Evolutionary conservation across 2,113 vertebrate species (phyloP), one percentile per base, ranked within the genome.

Genomic region (Salvelinus fontinalis): DNA sequence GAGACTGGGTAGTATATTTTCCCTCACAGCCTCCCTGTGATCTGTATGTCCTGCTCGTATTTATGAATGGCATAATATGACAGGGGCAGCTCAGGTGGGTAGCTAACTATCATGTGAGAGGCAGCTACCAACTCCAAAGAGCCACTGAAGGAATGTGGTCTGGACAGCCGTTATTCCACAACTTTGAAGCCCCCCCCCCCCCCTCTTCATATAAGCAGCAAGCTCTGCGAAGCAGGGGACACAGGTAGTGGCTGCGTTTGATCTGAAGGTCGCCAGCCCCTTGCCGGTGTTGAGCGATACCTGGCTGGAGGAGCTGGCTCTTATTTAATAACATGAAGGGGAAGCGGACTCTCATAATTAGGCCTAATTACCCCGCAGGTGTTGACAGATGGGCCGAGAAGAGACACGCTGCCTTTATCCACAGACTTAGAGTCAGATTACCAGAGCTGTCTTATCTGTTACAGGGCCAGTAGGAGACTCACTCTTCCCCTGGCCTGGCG

Each of bases 381-480:
- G 97, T 97, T 97, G 98, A 99, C 96, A 98, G 97, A 98, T 81
- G 69, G 92, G 92, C 96, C 94, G 95, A 96, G 95, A 97, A 95
- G 96, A 97, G 96, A 99, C 97, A 99, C 98, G 97, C 97, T 98
- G 96, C 95, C 97, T 99, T 99, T 99, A 99, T 99, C 96, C 98
- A 91, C 54, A 88, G 95, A 95, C 96, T 98, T 97, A 96, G 98
- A 98, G 95, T 99, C 97, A 93, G 96, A 97, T 99, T 99, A 99
- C 98, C 88, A 80, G 95, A 94, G 95, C 94, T 92, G 95, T 95
- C 95, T 98, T 98, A 97, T 98, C 97, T 98, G 94, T 94, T 96
- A 89, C 95, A 91, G 93, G 93, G 94, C 95, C 94, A 95, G 94
- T 93, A 93, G 95, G 94, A 92, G 95, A 94, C 95, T 95, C 95